Evolutionary conservation across 2,113 vertebrate species (phyloP).

Genomic region (Azemiops feae): DNA sequence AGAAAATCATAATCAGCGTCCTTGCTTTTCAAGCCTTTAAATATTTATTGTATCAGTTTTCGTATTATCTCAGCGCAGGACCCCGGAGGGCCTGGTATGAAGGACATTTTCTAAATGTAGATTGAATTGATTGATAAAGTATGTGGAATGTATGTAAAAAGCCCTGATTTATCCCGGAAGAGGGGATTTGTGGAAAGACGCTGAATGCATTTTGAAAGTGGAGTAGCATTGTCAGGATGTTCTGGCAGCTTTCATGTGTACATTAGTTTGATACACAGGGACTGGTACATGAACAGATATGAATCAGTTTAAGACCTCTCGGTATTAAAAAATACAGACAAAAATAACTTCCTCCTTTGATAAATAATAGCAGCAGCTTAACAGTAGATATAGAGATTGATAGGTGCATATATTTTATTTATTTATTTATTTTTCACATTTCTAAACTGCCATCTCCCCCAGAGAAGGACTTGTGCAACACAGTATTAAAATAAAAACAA

Average conservation of each 20-base stretch:
- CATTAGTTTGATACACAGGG: slow-evolving; percentile 30
- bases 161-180: slow-evolving; percentile 29
- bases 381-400: neutral
- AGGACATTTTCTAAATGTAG: slow-evolving; percentile 51
- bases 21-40: slow-evolving; percentile 50
- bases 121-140: slow-evolving; percentile 37
- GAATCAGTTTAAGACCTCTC: neutral
- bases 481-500: no score
- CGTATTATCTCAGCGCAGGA: slow-evolving; percentile 30
- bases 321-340: neutral
- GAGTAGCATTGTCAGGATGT: slow-evolving; percentile 16
- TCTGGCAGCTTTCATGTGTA: slow-evolving; percentile 3
- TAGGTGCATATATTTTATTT: no score
- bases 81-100: slow-evolving; percentile 14
- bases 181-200: slow-evolving; percentile 31
- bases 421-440: no score
- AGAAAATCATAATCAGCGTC: slow-evolving; percentile 23
- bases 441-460: no score
- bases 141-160: slow-evolving; percentile 44
- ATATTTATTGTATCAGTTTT: slow-evolving; percentile 49
- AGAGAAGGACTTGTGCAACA: no score
- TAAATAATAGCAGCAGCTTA: neutral
- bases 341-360: neutral
- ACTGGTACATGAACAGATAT: neutral
- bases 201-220: slow-evolving; percentile 28